Base-by-base conservation (phyloP, 2,113 vertebrate species). In the Platycercus adscitus region DNA sequence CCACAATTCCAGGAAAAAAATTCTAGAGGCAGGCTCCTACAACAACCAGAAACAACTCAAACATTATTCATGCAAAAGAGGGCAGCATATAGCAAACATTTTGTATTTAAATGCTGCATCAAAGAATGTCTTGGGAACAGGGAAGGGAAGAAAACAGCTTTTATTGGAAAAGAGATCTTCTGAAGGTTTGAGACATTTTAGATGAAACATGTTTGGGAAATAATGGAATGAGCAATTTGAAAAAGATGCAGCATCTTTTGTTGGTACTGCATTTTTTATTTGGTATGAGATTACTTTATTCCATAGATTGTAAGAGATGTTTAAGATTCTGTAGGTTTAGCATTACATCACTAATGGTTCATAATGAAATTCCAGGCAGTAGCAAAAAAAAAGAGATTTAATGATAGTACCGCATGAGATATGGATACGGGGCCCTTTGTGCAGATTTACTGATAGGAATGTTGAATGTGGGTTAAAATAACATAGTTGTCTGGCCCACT, bases 301-400 rank as follows among this genome's bases (percentile, higher is more conserved):
- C 72, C 90, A 93, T 47, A 81, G 86, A 87, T 93, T 96, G 97
- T 97, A 97, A 97, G 94, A 92, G 23, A 24, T 94, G 80, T 96
- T 98, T 97, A 93, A 95, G 88, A 97, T 97, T 97, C 97, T 88
- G 81, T 82, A 96, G 93, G 90, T 94, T 96, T 97, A 96, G 52
- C 91, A 82, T 97, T 96, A 96, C 94, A 96, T 97, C 92, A 95
- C 92, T 98, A 97, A 97, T 91, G 69, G 95, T 70, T 97, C 91
- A 95, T 96, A 97, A 98, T 97, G 95, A 97, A 97, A 98, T 78
- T 96, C 97, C 91, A 96, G 85, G 92, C 95, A 96, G 91, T 49
- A 91, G 86, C n/a, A 88, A 88, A 86, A 92, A 47, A 37, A 56
- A n/a, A 85, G 12, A 85, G 10, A 86, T 94, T 77, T 81, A 46